Evolutionary conservation across 2,888 invertebrate genomes (phyloP).

Genomic region (Ophioninae sp.): DNA sequence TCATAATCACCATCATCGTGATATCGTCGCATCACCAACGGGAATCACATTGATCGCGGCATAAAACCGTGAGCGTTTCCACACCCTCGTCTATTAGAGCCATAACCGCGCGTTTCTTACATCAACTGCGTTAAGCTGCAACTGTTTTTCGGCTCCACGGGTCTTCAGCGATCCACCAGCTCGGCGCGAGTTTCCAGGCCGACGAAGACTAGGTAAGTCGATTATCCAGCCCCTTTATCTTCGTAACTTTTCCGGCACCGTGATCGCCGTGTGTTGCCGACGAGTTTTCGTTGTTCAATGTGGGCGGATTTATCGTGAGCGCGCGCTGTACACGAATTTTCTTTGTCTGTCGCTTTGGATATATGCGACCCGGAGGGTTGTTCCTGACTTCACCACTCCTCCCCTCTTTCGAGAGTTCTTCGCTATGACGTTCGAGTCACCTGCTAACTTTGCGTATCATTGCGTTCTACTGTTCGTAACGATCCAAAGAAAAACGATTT

Average conservation of each 20-base stretch:
- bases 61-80: conserved; percentile 27
- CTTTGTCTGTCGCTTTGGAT: conserved; percentile 27
- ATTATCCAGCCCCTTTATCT: neutral
- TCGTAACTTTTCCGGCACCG: neutral
- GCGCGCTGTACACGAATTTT: conserved; percentile 33
- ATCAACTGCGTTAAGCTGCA: conserved; percentile 72
- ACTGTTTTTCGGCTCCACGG: conserved; percentile 76
- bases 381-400: neutral
- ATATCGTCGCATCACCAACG: neutral
- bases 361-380: conserved; percentile 31
- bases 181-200: conserved; percentile 57
- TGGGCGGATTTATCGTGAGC: conserved; percentile 28
- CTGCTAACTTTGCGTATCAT: conserved; percentile 25
- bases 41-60: conserved; percentile 23
- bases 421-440: conserved; percentile 15
- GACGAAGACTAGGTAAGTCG: conserved; percentile 59
- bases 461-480: conserved; percentile 18
- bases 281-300: conserved; percentile 19
- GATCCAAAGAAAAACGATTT: neutral
- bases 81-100: conserved; percentile 21
- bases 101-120: conserved; percentile 32
- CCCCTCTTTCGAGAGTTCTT: neutral
- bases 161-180: conserved; percentile 65
- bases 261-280: neutral
- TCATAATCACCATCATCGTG: conserved; percentile 27